Base-by-base conservation (phyloP, 2,888 invertebrate species). In the Sphaerolaimus hirsutus region DNA sequence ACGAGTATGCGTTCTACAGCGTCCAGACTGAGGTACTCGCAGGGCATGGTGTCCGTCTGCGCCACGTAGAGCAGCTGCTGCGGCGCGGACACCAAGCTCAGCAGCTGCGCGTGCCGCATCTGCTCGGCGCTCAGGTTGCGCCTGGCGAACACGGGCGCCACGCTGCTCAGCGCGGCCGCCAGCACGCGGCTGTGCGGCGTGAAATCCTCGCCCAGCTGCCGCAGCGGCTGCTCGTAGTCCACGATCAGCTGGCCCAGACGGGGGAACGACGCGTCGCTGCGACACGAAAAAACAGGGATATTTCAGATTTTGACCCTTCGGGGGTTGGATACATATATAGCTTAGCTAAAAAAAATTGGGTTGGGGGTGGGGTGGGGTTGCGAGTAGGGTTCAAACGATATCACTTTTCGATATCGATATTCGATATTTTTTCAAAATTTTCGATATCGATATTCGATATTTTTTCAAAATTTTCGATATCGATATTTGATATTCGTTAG, bases 1-100 rank as follows among this genome's bases (percentile, higher is more conserved):
- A 93, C 81, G 25, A 97, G 79, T 89, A 91, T 99, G 58, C 84
- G 75, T 62, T 99, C 97, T 73, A 99, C 78, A 36, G 76, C 74
- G 61, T 99, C 93, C 49, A 93, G 67, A 1, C 93, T 89, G 44
- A 99, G 68, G 66, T 82, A 93, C 70, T 99, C 97, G 66, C 91
- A 93, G 2, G 91, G 89, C 75, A 91, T 69, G 23, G 81, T 82
- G 56, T 89, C 89, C 0, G 87, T 86, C 56, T 82, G 79, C 0
- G 87, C 80, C 3, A 91, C 87, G 65, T 86, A 89, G 22, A 93
- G 68, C 46, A 99, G 74, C 59, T 83, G 80, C n/a, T 79, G 76
- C 1, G 97, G 89, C 65, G 84, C 87, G 26, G 86, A 81, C 2
- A 91, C 81, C 38, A 97, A 70, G 59, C 89, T 91, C 12, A 71